Conservation (phyloP, 2,113 vertebrate species). For the Tachycineta bicolor region DNA sequence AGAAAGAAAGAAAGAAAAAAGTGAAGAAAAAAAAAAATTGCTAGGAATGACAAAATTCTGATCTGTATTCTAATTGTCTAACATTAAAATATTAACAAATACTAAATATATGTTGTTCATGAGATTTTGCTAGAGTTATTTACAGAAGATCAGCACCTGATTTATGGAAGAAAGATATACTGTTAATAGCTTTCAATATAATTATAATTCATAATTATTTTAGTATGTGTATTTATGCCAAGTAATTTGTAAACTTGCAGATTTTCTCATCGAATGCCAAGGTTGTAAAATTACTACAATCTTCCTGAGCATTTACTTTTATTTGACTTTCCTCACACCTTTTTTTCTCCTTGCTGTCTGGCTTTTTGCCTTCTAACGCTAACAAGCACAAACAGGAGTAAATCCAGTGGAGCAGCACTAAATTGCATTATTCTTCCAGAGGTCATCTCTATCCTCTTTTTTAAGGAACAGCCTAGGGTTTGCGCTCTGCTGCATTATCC, state of each 20-base stretch:
- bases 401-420: neutral
- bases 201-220: neutral
- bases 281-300: neutral
- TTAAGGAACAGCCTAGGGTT: neutral
- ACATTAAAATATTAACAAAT: neutral
- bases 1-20: neutral
- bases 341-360: constrained; percentile 3
- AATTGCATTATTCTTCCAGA: constrained; percentile 6
- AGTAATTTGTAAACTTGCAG: neutral
- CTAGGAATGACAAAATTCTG: neutral
- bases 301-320: neutral
- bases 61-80: neutral
- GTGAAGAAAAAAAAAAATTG: neutral
- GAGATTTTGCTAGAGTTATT: neutral
- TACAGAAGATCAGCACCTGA: neutral
- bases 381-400: constrained; percentile 32
- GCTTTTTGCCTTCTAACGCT: neutral
- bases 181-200: neutral
- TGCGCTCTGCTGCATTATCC: neutral
- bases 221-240: neutral
- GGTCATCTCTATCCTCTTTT: neutral
- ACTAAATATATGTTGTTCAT: neutral
- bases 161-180: neutral
- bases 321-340: neutral
- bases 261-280: neutral